Evolutionary conservation across 2,888 invertebrate genomes (phyloP).

Genomic region (Diaprepes abbreviatus): DNA sequence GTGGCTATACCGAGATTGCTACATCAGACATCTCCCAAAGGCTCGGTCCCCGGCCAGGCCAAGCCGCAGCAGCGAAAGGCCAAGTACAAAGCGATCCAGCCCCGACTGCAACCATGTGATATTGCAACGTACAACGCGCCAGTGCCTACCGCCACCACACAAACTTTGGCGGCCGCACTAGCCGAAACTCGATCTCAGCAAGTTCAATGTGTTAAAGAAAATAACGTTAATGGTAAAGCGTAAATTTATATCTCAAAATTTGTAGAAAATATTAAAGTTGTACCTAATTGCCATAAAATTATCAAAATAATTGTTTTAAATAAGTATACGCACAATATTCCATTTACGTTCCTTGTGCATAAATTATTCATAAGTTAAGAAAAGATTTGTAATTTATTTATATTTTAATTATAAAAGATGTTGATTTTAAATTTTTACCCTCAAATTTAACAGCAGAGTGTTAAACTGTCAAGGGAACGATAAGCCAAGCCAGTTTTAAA

Average conservation of each 20-base stretch:
- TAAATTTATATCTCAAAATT: not conserved
- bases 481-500: no score
- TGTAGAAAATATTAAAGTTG: no score
- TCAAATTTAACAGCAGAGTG: no score
- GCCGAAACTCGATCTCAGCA: conserved; percentile 64
- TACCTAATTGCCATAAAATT: not conserved
- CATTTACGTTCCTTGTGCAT: no score
- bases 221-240: conserved; percentile 45
- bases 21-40: conserved; percentile 40
- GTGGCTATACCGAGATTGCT: conserved; percentile 63
- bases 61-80: conserved; percentile 53
- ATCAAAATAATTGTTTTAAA: no score
- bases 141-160: conserved; percentile 39
- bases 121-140: conserved; percentile 65
- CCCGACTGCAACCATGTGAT: conserved; percentile 67
- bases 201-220: conserved; percentile 39
- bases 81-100: conserved; percentile 71
- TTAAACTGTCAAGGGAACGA: no score
- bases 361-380: no score
- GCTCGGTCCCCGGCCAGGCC: conserved; percentile 22
- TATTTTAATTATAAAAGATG: no score
- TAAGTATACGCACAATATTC: no score
- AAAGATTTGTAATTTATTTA: no score
- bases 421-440: no score
- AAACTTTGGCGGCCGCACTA: conserved; percentile 53